Conservation (phyloP, 1,140 invertebrate genomes). For the Drosophila lowei region DNA sequence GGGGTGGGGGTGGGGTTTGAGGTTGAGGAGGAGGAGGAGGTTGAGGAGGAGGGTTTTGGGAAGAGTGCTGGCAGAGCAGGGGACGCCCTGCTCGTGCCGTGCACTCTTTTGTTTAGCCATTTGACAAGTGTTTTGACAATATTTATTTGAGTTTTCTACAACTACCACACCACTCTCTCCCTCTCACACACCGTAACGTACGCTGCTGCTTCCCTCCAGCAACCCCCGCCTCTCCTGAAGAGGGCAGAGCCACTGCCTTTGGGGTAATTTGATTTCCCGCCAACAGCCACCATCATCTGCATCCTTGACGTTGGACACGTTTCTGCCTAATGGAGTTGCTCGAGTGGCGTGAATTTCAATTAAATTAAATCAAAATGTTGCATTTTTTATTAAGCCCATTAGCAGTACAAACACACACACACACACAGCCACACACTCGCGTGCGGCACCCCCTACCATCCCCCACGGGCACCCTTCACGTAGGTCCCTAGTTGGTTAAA, state of each 20-base stretch:
- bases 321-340: slow-evolving; percentile 81
- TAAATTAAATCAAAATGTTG: slow-evolving; percentile 82
- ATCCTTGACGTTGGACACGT: slow-evolving; percentile 72
- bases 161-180: neutral
- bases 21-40: slow-evolving; percentile 34
- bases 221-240: slow-evolving; percentile 3
- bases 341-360: slow-evolving; percentile 81
- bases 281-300: slow-evolving; percentile 45
- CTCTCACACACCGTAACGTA: neutral
- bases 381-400: slow-evolving; percentile 81
- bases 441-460: slow-evolving; percentile 32
- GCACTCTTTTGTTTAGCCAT: slow-evolving; percentile 71
- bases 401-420: slow-evolving; percentile 38
- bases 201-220: neutral
- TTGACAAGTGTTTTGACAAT: slow-evolving; percentile 82
- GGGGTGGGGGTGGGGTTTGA: slow-evolving; percentile 3
- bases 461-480: neutral
- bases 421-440: too few species aligned
- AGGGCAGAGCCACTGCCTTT: slow-evolving; percentile 14
- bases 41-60: slow-evolving; percentile 25
- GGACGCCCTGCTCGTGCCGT: neutral
- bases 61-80: neutral
- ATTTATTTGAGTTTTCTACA: slow-evolving; percentile 65
- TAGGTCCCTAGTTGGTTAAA: slow-evolving; percentile 58
- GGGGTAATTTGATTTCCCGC: slow-evolving; percentile 72